Evolutionary conservation across 2,888 invertebrate species (phyloP), one percentile per base, ranked within the genome.

Genomic region (Lydus trimaculatus): DNA sequence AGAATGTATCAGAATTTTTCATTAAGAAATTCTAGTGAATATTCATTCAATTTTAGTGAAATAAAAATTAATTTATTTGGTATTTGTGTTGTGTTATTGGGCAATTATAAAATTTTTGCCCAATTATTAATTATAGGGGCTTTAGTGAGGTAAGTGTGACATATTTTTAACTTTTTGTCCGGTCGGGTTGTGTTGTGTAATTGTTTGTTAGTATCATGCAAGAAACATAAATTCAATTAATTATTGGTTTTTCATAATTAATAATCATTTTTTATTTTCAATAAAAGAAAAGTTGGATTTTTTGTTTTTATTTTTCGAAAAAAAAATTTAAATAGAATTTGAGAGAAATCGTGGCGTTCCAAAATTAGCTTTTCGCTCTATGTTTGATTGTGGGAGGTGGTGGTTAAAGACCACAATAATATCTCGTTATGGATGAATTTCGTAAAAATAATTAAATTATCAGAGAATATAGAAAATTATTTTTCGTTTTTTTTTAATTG

Each of bases 1-100:
- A 86, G 83, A 85, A 86, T 86, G 86, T 85, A 82, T 85, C 84
- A 85, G 78, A 84, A 81, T 84, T 85, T 84, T 81, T 82, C 77
- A 81, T 83, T 84, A 79, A 79, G 81, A 81, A 84, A 84, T 83
- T 81, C 79, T 77, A 79, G 83, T 84, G 82, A 81, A 81, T 79
- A 81, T 73, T 79, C 76, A 78, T 79, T 79, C 79, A 80, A 80
- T 80, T 76, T 75, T 76, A 75, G 79, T 80, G 80, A 78, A 81
- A 81, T 8, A 81, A 73, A 78, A 77, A 75, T 76, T 73, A 78
- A 78, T 78, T 73, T 78, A 73, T 74, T 80, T 77, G 73, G 75
- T 78, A 74, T 73, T 72, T 72, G 75, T 75, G 72, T 78, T 79
- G 83, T 80, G 79, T 73, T n/a, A n/a, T n/a, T 76, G 72, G 75